Evolutionary conservation across 2,797 vertebrate species (phyloP), one percentile per base, ranked within the genome.

Genomic region (Anomalospiza imberbis): DNA sequence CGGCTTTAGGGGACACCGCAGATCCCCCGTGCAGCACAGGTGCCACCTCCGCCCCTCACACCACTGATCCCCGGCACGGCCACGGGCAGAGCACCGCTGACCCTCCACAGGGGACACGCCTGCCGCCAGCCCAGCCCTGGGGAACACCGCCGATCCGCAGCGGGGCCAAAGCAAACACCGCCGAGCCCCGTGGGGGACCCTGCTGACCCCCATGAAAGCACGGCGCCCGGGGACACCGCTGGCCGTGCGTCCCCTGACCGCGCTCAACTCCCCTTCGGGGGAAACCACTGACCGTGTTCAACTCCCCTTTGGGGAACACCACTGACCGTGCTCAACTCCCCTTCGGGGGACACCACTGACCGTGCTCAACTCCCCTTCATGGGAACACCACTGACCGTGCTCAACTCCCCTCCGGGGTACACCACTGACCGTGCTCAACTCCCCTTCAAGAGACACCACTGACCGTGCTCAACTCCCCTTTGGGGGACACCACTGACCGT

Each of bases 21-120:
- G 32, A 45, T 2, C 12, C 26, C 11, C 3, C 17, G 40, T 0
- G 5, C 68, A 32, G 32, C 40, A 54, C 0, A 31, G 77, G 13
- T 7, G 36, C 42, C 50, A n/a, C 25, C 53, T 21, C 34, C 3
- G 34, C 16, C 32, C 17, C 14, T 8, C 8, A 7, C 2, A 4
- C 4, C 24, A 2, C 54, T 1, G 34, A 25, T 4, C 11, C 19
- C 53, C 81, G 24, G n/a, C 20, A 24, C 17, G 8, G 57, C 45
- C 67, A 6, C 3, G 61, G 44, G 38, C 50, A 50, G 26, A 85
- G 36, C 74, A 15, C 31, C 6, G 48, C 54, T 8, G 76, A 18
- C 32, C 31, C 31, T 54, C 28, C 72, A 9, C 31, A 22, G 48
- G 6, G 20, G 6, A 55, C 55, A n/a, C 5, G 5, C 15, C 12